Evolutionary conservation across 2,113 vertebrate species (phyloP).

Genomic region (Phainopepla nitens): DNA sequence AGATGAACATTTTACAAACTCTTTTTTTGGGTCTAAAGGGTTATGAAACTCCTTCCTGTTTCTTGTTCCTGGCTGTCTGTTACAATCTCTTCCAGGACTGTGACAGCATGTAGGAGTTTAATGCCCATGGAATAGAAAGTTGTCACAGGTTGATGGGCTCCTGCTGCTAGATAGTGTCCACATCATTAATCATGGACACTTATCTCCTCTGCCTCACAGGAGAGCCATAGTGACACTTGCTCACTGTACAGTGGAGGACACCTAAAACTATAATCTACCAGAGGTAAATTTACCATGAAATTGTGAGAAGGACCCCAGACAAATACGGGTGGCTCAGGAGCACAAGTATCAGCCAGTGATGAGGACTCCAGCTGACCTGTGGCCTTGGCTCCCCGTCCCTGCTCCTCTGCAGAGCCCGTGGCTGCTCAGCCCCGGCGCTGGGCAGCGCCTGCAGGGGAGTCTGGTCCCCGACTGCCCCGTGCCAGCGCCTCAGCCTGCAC

Average conservation of each 20-base stretch:
- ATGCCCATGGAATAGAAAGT: constrained; percentile 50
- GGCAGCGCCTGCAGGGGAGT: rapidly evolving
- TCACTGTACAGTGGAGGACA: constrained; percentile 16
- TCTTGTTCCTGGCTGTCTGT: neutral
- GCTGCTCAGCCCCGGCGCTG: rapidly evolving
- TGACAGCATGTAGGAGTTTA: constrained; percentile 51
- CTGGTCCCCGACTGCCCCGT: neutral
- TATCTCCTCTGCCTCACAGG: constrained; percentile 10
- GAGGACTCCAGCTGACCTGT: neutral
- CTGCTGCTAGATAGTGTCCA: constrained; percentile 54
- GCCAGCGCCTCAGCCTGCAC: neutral
- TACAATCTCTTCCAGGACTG: neutral
- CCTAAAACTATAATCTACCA: neutral
- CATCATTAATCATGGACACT: constrained; percentile 54
- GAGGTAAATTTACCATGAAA: constrained; percentile 46
- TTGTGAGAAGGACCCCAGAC: neutral
- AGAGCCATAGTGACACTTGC: neutral
- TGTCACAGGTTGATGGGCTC: constrained; percentile 58
- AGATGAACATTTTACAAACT: neutral
- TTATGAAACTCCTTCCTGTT: neutral
- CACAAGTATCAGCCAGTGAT: neutral
- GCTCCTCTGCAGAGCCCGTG: rapidly evolving
- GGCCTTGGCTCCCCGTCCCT: neutral
- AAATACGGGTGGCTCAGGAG: neutral
- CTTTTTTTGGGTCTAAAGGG: neutral